Conservation (phyloP, 2,113 vertebrate species). For the Heliornis fulica region DNA sequence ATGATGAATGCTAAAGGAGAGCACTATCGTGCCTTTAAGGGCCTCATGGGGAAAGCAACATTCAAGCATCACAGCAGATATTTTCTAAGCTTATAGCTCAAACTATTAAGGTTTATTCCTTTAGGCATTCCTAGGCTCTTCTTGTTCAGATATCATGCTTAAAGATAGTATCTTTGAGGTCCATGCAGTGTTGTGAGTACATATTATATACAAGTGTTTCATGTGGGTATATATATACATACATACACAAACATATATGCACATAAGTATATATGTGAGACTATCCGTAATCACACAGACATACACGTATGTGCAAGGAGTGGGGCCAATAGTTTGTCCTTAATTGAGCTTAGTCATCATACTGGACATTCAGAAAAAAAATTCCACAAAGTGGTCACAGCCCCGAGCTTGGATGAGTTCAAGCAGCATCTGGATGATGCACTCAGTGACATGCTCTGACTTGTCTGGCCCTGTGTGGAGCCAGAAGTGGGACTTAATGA, state of each 20-base stretch:
- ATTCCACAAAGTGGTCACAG: too few species aligned
- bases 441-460: too few species aligned
- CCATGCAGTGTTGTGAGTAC: too few species aligned
- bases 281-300: rapidly evolving
- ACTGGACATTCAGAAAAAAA: neutral
- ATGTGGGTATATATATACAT: too few species aligned
- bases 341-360: neutral
- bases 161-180: neutral
- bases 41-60: neutral
- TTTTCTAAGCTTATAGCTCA: neutral
- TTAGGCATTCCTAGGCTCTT: neutral
- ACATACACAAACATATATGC: neutral
- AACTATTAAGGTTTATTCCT: neutral
- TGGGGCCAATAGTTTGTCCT: neutral
- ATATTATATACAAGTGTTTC: neutral
- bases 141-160: neutral
- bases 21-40: neutral
- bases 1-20: neutral
- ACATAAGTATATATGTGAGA: neutral
- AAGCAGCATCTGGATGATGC: too few species aligned
- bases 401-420: too few species aligned
- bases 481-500: too few species aligned
- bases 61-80: neutral
- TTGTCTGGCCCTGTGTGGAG: too few species aligned
- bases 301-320: neutral